Evolutionary conservation across 2,888 invertebrate genomes (phyloP).

Genomic region (Oxyscelio sp.): DNA sequence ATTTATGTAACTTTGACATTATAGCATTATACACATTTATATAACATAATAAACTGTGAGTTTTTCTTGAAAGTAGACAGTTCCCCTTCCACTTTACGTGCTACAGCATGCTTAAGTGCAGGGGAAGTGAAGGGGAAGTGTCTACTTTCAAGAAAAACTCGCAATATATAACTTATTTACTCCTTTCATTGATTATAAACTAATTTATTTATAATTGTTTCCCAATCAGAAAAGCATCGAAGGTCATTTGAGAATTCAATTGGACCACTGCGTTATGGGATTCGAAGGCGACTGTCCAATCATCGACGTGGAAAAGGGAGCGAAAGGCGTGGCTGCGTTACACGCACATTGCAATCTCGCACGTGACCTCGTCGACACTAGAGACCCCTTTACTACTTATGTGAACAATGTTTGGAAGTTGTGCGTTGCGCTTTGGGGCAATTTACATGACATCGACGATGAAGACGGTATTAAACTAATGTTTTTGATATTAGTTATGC

Average conservation of each 20-base stretch:
- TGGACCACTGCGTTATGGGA: conserved; percentile 90
- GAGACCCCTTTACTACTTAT: conserved; percentile 86
- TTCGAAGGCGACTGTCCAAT: conserved; percentile 89
- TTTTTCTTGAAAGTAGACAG: no score
- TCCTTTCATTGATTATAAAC: no score
- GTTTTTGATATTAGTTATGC: no score
- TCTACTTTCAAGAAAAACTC: no score
- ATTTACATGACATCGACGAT: conserved; percentile 90
- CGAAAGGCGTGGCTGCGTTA: conserved; percentile 89
- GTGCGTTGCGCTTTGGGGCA: conserved; percentile 96
- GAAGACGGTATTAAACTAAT: conserved; percentile 90
- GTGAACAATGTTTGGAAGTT: conserved; percentile 85
- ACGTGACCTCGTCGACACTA: conserved; percentile 84
- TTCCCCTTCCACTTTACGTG: no score
- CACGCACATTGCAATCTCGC: conserved; percentile 90
- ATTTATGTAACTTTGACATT: no score
- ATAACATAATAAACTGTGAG: no score
- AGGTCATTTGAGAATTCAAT: conserved; percentile 91
- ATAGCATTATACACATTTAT: no score
- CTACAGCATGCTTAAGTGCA: no score
- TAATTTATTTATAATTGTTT: no score
- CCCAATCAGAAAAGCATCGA: conserved; percentile 90
- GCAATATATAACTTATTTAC: no score
- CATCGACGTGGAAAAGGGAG: conserved; percentile 85
- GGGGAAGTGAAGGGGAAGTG: no score